phyloP scores from a whole-genome alignment of 2,113 vertebrate genomes.

The Aegithalos caudatus region DNA sequence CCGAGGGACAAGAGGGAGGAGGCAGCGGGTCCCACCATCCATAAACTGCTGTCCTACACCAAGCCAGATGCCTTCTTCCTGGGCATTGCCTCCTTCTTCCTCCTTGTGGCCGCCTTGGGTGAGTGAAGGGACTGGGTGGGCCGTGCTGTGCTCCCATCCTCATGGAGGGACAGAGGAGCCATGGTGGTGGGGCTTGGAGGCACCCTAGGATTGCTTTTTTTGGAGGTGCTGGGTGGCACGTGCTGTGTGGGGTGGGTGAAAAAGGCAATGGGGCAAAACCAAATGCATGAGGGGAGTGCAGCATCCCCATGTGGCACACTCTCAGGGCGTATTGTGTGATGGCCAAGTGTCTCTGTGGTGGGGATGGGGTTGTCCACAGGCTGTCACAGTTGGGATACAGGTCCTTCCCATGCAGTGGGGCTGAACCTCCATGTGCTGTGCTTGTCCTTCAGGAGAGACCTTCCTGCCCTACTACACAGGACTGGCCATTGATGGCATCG shows the following conservation, averaged over 20 bases:
- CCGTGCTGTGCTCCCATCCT: fast-evolving
- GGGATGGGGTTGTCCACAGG: not conserved
- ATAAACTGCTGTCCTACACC: constrained; percentile 87
- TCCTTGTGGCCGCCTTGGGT: constrained; percentile 87
- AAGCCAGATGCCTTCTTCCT: constrained; percentile 83
- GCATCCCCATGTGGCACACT: fast-evolving
- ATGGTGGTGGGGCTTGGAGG: not conserved
- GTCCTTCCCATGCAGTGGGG: fast-evolving
- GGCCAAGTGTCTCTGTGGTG: fast-evolving
- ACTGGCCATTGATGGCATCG: constrained; percentile 86
- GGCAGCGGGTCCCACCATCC: constrained; percentile 82
- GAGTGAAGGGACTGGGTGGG: constrained; percentile 26
- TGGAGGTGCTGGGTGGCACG: fast-evolving
- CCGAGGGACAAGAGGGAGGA: constrained; percentile 32
- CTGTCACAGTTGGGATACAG: not conserved
- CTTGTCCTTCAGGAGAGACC: constrained; percentile 81
- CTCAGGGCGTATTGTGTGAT: not conserved
- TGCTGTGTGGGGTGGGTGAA: not conserved
- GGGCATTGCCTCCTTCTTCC: constrained; percentile 82
- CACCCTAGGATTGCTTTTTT: not conserved
- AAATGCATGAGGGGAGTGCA: not conserved
- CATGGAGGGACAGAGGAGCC: not conserved
- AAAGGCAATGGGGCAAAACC: not conserved
- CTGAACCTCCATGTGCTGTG: not conserved
- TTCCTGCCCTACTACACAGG: constrained; percentile 92